Percentiles rank a stretch among this genome's conserved stretches.
phyloP scores from a whole-genome alignment of 2,113 vertebrate genomes.

The Brachyhypopomus gauderio region DNA sequence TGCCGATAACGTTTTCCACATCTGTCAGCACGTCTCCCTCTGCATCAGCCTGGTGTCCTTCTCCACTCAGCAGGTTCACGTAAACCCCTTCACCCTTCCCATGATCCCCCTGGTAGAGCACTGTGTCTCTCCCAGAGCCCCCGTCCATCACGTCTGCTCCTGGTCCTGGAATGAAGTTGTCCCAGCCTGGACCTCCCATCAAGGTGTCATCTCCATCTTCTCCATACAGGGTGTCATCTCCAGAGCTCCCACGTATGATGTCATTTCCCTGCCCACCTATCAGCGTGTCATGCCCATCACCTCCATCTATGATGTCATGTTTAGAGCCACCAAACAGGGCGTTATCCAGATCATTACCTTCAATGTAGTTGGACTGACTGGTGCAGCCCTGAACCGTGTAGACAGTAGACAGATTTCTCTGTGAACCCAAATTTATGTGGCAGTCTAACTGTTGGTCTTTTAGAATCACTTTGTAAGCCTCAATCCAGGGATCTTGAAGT shows the following conservation, averaged over 20 bases:
- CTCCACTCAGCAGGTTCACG: slow-evolving; percentile 59
- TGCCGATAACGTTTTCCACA: slow-evolving; percentile 61
- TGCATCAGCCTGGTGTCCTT: slow-evolving; percentile 49
- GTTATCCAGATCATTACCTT: slow-evolving; percentile 53
- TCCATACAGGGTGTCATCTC: slow-evolving; percentile 63
- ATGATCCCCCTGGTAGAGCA: slow-evolving; percentile 61
- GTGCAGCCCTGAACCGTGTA: slow-evolving; percentile 59
- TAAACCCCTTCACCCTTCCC: slow-evolving; percentile 54
- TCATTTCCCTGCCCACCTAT: slow-evolving; percentile 59
- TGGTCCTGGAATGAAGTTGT: slow-evolving; percentile 61
- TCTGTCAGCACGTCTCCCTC: slow-evolving; percentile 62
- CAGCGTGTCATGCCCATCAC: slow-evolving; percentile 60
- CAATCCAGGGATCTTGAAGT: neutral
- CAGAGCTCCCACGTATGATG: slow-evolving; percentile 54
- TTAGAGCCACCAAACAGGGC: slow-evolving; percentile 54
- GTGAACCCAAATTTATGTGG: slow-evolving; percentile 52
- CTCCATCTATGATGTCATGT: slow-evolving; percentile 57
- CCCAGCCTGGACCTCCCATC: slow-evolving; percentile 55
- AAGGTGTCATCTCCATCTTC: slow-evolving; percentile 60
- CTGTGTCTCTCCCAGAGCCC: slow-evolving; percentile 60
- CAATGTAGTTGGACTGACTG: slow-evolving; percentile 53
- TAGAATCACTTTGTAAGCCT: slow-evolving; percentile 62
- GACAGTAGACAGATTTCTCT: slow-evolving; percentile 55
- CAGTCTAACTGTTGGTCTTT: slow-evolving; percentile 44
- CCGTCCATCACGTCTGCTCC: slow-evolving; percentile 60